Base-by-base conservation (phyloP, 1,140 invertebrate genomes). In the Macrocentrus cingulum region DNA sequence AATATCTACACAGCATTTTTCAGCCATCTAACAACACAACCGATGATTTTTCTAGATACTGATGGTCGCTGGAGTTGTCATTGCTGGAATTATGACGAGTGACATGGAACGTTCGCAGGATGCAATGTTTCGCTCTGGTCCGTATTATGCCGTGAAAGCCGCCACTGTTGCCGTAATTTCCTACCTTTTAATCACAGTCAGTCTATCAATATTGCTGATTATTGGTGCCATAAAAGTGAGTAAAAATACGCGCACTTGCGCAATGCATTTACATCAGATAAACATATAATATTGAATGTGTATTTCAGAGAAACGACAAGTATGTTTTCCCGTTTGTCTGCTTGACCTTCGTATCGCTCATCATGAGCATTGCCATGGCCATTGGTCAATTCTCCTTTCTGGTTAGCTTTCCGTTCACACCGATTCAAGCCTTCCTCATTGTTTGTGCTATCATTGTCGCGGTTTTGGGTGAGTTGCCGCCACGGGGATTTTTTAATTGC, bases 401-500 rank as follows among this genome's bases (percentile, higher is more conserved):
- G 29, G 22, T 22, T 3, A 6, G 5, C 18, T 46, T n/a, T 13
- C 22, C 44, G 4, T 5, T 20, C 5, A n/a, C 20, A 22, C 15
- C 42, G 11, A 44, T 18, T 19, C 7, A 6, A 19, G 19, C 19
- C 2, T 13, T 87, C 15, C 18, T 49, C 25, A 9, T 49, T 29
- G 25, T 9, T 9, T 5, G 4, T 9, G 4, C 9, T 56, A 71
- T 80, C 49, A 75, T 84, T 45, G 81, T 87, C 88, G 79, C 83
- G 84, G 16, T 23, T 22, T 39, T 23, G 19, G n/a, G 34, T 57
- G 13, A 42, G 34, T 46, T n/a, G n/a, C n/a, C n/a, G n/a, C n/a
- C n/a, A n/a, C n/a, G 16, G 19, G 22, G 23, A 34, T 11, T 22
- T 32, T 8, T 49, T 9, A 25, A n/a, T 49, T 6, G 20, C 2